These are phyloP conservation scores for Bufotes viridis DNA, from an alignment of 2,797 vertebrate genomes.

Conservation along the genomic window DNA sequence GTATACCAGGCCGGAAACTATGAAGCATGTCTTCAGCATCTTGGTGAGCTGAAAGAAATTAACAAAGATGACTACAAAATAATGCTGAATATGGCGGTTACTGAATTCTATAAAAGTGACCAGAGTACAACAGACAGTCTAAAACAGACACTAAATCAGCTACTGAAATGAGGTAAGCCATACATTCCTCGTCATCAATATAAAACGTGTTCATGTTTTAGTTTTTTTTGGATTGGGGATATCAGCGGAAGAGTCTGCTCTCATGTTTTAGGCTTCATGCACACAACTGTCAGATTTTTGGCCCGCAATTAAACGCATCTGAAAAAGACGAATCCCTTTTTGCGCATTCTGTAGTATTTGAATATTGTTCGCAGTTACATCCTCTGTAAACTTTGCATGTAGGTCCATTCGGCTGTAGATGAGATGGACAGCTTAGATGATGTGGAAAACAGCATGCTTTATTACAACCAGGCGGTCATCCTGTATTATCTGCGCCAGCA, in stretches of 20 bases:
- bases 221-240: too few relatives aligned
- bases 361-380: neutral
- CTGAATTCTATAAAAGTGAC: slow-evolving; percentile 93
- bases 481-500: slow-evolving; percentile 94
- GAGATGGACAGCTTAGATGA: slow-evolving; percentile 96
- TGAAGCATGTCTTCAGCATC: slow-evolving; percentile 87
- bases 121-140: slow-evolving; percentile 90
- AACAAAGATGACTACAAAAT: slow-evolving; percentile 99
- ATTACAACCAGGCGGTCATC: slow-evolving; percentile 96
- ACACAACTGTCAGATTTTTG: neutral
- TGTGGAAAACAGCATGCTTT: slow-evolving; percentile 94
- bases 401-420: slow-evolving; percentile 92
- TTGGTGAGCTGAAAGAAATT: slow-evolving; percentile 88
- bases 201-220: neutral
- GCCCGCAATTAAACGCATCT: too few relatives aligned
- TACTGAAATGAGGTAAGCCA: slow-evolving; percentile 92
- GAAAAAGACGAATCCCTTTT: neutral
- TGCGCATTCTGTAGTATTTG: neutral
- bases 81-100: slow-evolving; percentile 89
- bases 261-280: too few relatives aligned
- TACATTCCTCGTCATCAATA: neutral
- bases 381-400: slow-evolving; percentile 3
- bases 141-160: slow-evolving; percentile 86
- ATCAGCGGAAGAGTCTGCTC: too few relatives aligned
- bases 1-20: slow-evolving; percentile 86